Percentiles rank a stretch among this genome's conserved stretches.
Conservation (phyloP, 2,797 vertebrate species). For the Denticeps clupeoides region DNA sequence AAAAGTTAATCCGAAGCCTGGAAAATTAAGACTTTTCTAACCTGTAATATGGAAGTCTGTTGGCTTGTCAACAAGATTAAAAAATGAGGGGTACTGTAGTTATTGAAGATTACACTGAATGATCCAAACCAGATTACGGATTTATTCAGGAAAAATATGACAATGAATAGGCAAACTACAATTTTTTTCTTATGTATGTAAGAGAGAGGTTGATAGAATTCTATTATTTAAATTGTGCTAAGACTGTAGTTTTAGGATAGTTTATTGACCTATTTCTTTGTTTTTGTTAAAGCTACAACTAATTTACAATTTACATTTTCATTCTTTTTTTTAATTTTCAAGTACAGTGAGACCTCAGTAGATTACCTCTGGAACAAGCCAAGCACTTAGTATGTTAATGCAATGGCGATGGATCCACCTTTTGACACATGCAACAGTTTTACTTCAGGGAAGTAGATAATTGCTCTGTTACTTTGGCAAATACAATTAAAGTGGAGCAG, state of each 20-base stretch:
- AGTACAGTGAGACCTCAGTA: too few species aligned
- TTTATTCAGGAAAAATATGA: conserved; percentile 37
- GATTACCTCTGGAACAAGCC: neutral
- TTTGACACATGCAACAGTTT: neutral
- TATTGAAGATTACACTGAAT: conserved; percentile 50
- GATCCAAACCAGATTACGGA: conserved; percentile 54
- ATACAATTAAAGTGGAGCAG: neutral
- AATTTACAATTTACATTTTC: too few species aligned
- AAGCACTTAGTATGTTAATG: neutral
- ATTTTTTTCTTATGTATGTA: too few species aligned
- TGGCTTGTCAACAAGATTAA: conserved; percentile 45
- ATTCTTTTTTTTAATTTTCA: too few species aligned
- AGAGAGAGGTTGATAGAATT: conserved; percentile 22
- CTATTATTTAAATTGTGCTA: too few species aligned
- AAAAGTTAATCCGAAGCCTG: conserved; percentile 37
- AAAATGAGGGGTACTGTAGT: conserved; percentile 42
- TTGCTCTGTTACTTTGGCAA: neutral
- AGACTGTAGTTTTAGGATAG: too few species aligned
- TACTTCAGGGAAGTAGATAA: neutral
- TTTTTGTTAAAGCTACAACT: too few species aligned
- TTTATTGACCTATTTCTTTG: too few species aligned
- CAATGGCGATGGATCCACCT: neutral
- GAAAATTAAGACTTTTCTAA: conserved; percentile 18
- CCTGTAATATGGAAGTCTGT: conserved; percentile 28
- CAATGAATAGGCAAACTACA: too few species aligned